phyloP scores from a whole-genome alignment of 2,113 vertebrate genomes.

The Gymnobelideus leadbeateri region DNA sequence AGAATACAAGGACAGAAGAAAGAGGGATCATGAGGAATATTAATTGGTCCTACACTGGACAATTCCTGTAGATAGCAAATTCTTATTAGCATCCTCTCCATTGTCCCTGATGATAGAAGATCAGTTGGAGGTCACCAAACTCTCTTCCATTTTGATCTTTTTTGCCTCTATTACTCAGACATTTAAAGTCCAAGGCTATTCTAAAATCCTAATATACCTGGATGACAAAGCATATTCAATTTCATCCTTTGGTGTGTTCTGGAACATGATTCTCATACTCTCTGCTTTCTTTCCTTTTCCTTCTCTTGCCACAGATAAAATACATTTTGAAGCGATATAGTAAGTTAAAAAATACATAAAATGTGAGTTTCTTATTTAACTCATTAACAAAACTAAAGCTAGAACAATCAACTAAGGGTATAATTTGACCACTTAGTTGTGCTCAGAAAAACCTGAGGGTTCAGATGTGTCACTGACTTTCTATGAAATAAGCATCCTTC shows the following conservation, averaged over 20 bases:
- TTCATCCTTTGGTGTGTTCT: not conserved
- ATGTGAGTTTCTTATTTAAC: not conserved
- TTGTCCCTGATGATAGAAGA: not conserved
- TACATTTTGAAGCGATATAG: not conserved
- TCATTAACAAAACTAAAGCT: not conserved
- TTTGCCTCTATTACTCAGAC: not conserved
- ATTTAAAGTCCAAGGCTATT: not conserved
- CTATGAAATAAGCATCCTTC: not conserved
- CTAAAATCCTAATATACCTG: not conserved
- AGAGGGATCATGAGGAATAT: fast-evolving
- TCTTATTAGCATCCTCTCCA: not conserved
- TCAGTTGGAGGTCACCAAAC: not conserved
- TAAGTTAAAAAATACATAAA: not conserved
- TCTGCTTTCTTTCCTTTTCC: not conserved
- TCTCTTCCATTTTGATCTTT: not conserved
- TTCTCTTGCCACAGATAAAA: not conserved
- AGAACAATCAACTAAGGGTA: not conserved
- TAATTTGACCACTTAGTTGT: not conserved
- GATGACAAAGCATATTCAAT: not conserved
- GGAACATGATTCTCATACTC: not conserved
- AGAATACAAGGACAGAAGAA: constrained; percentile 61
- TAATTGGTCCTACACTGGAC: not conserved
- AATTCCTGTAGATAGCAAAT: not conserved
- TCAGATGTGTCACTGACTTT: not conserved
- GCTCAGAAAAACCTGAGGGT: not conserved